These are phyloP conservation scores for Latrodectus elegans DNA, from an alignment of 2,888 invertebrate genomes.

Conservation along the genomic window DNA sequence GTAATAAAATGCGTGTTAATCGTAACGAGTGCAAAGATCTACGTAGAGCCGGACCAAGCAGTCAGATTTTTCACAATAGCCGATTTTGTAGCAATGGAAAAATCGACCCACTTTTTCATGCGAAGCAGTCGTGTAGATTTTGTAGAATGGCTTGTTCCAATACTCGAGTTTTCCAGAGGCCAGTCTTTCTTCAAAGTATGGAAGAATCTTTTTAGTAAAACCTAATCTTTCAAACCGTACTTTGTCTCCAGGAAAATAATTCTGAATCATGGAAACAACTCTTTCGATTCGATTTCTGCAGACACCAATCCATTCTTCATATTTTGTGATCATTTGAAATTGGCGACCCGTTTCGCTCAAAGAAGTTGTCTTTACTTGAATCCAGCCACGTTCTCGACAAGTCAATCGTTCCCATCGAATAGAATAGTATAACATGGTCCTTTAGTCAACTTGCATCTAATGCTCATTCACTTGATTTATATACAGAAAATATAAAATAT, in stretches of 20 bases:
- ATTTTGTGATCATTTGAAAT: neutral
- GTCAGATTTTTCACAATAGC: neutral
- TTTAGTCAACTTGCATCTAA: too few species aligned
- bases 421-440: neutral
- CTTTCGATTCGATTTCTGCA: conserved; percentile 6
- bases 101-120: conserved; percentile 7
- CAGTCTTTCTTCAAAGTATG: conserved; percentile 19
- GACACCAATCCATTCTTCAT: conserved; percentile 32
- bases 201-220: conserved; percentile 12
- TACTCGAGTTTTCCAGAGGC: conserved; percentile 3
- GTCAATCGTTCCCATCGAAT: conserved; percentile 9
- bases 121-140: neutral
- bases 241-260: neutral
- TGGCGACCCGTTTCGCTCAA: neutral
- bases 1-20: neutral
- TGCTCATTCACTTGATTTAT: too few species aligned
- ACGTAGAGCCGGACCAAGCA: conserved; percentile 10
- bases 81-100: conserved; percentile 20
- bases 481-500: too few species aligned
- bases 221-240: neutral
- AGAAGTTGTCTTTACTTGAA: neutral
- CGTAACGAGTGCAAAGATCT: conserved; percentile 2
- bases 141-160: conserved; percentile 14
- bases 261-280: neutral
- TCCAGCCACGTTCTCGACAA: neutral